Conservation (phyloP, 2,113 vertebrate species). For the Triplophysa rosa region DNA sequence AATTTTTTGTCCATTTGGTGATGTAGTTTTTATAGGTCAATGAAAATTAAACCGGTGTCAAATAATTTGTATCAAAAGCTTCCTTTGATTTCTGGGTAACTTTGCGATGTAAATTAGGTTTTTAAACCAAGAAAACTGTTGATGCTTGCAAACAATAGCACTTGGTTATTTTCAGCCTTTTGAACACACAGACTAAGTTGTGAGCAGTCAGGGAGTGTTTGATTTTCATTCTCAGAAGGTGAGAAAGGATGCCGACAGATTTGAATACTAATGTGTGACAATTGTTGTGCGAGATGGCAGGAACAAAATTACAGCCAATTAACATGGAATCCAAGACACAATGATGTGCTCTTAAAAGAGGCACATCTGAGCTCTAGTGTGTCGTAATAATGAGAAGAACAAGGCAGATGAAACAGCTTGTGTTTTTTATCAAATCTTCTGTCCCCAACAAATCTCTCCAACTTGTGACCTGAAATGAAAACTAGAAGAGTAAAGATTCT, state of each 20-base stretch:
- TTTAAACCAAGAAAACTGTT: too few species aligned
- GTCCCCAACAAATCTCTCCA: neutral
- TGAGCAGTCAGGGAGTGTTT: conserved; percentile 28
- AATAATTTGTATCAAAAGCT: too few species aligned
- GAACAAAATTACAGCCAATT: conserved; percentile 31
- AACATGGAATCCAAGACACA: conserved; percentile 5
- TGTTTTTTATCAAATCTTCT: neutral
- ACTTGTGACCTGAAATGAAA: conserved; percentile 1
- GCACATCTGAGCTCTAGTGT: neutral
- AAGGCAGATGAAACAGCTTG: neutral
- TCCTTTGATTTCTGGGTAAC: too few species aligned
- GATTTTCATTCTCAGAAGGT: conserved; percentile 28
- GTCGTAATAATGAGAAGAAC: neutral
- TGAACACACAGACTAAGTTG: conserved; percentile 4
- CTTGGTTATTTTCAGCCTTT: conserved; percentile 20
- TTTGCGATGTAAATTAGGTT: neutral
- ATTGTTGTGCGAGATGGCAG: neutral
- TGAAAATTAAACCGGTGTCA: too few species aligned
- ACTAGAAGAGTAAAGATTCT: too few species aligned
- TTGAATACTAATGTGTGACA: conserved; percentile 29
- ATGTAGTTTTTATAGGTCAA: too few species aligned
- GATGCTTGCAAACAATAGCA: neutral
- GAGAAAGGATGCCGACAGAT: neutral
- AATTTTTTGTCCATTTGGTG: too few species aligned
- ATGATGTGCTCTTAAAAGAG: conserved; percentile 14